Conservation (phyloP, 2,888 invertebrate genomes). For the Brachyptera risi region DNA sequence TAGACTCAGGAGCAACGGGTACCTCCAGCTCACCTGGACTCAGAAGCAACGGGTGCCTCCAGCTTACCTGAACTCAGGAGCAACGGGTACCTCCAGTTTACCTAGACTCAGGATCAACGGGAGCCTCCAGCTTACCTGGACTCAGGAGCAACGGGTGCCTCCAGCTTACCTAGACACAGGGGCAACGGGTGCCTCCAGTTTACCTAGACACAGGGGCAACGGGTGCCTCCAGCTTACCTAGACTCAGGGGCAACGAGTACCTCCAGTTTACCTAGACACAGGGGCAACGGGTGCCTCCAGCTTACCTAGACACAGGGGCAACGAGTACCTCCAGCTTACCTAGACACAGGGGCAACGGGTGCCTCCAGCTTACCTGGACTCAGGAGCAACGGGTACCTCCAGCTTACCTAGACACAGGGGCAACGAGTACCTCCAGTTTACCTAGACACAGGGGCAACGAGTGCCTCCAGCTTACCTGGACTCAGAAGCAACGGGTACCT, state of each 20-base stretch:
- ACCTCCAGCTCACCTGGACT: constrained; percentile 84
- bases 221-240: too few relatives aligned
- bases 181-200: constrained; percentile 93
- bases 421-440: too few relatives aligned
- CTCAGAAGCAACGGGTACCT: too few relatives aligned
- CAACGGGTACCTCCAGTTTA: too few relatives aligned
- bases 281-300: too few relatives aligned
- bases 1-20: too few relatives aligned
- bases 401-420: too few relatives aligned
- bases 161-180: constrained; percentile 79
- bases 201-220: too few relatives aligned
- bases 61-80: too few relatives aligned
- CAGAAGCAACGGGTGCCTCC: constrained; percentile 89
- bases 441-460: constrained; percentile 86
- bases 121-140: constrained; percentile 95
- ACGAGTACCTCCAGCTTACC: constrained; percentile 90
- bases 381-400: constrained; percentile 89
- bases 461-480: constrained; percentile 95
- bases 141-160: too few relatives aligned
- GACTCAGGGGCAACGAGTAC: constrained; percentile 85
- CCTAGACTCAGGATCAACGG: constrained; percentile 86
- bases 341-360: too few relatives aligned
- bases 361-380: constrained; percentile 84
- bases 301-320: constrained; percentile 85
- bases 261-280: too few relatives aligned